Evolutionary conservation across 2,797 vertebrate species (phyloP).

Genomic region (Pelodytes ibericus): DNA sequence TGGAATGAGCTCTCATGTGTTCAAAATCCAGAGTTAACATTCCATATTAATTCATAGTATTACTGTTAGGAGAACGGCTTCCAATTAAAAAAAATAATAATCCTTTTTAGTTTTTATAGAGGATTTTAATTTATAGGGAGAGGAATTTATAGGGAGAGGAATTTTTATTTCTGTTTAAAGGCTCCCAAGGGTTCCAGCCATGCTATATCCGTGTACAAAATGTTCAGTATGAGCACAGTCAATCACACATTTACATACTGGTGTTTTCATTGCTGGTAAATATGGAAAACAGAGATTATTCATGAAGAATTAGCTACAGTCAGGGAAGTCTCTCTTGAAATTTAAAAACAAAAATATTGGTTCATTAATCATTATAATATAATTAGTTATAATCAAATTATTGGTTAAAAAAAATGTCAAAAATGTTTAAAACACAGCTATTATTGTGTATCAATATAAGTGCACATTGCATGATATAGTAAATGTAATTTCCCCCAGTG

Average conservation of each 20-base stretch:
- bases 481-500: no score
- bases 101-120: slow-evolving; percentile 4
- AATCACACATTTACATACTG: slow-evolving; percentile 13
- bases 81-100: neutral
- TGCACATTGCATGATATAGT: no score
- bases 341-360: neutral
- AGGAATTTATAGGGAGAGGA: slow-evolving; percentile 20
- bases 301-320: neutral
- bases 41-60: neutral
- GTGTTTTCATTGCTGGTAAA: slow-evolving; percentile 9
- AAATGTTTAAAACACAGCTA: no score
- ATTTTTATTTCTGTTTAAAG: slow-evolving; percentile 20
- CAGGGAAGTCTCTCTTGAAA: neutral
- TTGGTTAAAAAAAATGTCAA: no score
- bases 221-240: slow-evolving; percentile 10
- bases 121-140: slow-evolving; percentile 10
- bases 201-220: slow-evolving; percentile 6
- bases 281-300: slow-evolving; percentile 16
- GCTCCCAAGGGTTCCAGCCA: slow-evolving; percentile 7
- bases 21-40: neutral
- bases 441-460: no score
- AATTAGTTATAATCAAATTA: neutral
- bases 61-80: neutral
- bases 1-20: no score
- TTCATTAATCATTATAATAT: neutral